phyloP scores from a whole-genome alignment of 2,113 vertebrate genomes.

The Amphiprion ocellaris region DNA sequence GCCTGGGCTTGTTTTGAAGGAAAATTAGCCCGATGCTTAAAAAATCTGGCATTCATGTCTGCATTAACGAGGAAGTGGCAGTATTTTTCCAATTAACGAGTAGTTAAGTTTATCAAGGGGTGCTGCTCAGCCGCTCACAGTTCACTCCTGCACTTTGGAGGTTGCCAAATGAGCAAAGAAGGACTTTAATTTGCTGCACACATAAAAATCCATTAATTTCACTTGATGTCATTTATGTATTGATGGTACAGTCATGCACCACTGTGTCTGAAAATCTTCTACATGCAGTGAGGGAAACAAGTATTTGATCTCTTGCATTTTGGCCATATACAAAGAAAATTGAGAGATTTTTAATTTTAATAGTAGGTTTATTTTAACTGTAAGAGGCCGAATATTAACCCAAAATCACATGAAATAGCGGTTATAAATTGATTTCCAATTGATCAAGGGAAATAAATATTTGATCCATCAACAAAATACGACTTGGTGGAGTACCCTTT shows the following conservation, averaged over 20 bases:
- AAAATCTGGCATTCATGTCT: not conserved
- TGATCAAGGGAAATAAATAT: too few species aligned
- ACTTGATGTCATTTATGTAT: not conserved
- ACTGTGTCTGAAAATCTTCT: not conserved
- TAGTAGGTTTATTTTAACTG: too few species aligned
- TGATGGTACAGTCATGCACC: not conserved
- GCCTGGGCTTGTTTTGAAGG: not conserved
- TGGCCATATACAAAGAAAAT: too few species aligned
- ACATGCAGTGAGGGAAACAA: not conserved
- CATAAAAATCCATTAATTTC: slow-evolving; percentile 27
- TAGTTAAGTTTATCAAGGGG: not conserved
- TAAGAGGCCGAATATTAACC: too few species aligned
- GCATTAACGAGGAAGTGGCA: not conserved
- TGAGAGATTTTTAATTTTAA: too few species aligned
- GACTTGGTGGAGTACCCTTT: too few species aligned
- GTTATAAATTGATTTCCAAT: too few species aligned
- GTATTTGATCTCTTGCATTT: too few species aligned
- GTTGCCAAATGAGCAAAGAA: not conserved
- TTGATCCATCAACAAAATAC: too few species aligned
- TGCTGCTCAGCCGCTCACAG: not conserved
- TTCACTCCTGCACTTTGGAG: not conserved
- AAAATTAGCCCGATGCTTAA: not conserved
- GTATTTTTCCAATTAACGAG: slow-evolving; percentile 16
- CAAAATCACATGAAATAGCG: too few species aligned
- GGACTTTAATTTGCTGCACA: slow-evolving; percentile 1